Conservation (phyloP, 1,140 invertebrate species). For the Lasioglossum albipes region DNA sequence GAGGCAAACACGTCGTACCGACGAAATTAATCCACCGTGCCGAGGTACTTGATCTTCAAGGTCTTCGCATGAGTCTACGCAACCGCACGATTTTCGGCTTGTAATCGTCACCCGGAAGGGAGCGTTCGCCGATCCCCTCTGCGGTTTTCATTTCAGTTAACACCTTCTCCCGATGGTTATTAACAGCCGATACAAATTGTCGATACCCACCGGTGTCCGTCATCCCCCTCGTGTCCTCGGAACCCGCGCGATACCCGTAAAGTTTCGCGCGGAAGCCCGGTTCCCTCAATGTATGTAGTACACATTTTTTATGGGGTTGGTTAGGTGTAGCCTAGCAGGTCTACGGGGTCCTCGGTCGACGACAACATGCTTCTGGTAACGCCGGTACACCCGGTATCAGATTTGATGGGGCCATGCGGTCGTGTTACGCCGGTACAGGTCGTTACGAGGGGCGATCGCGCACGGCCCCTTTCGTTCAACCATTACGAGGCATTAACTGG, state of each 20-base stretch:
- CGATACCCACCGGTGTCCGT: not conserved
- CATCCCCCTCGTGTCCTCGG: not conserved
- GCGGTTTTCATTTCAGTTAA: not conserved
- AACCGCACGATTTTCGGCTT: not conserved
- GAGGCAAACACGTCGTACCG: not conserved
- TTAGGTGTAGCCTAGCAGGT: not conserved
- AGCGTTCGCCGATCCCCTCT: not conserved
- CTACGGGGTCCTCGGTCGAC: not conserved
- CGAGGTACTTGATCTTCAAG: not conserved
- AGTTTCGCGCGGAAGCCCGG: conserved; percentile 13
- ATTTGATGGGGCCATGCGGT: conserved; percentile 68
- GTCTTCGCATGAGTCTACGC: not conserved
- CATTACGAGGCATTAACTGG: conserved; percentile 71
- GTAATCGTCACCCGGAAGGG: not conserved
- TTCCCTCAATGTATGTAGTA: conserved; percentile 25
- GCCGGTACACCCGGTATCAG: conserved; percentile 57
- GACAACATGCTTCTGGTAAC: conserved; percentile 41
- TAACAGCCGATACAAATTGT: conserved; percentile 4
- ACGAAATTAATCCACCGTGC: not conserved
- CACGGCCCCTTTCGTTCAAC: conserved; percentile 54
- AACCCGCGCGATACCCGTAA: conserved; percentile 5
- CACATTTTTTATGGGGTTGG: conserved; percentile 39
- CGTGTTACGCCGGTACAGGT: conserved; percentile 62
- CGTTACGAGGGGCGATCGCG: conserved; percentile 61
- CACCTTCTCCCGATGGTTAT: not conserved